Base-by-base conservation (phyloP, 2,113 vertebrate genomes). In the Forbesichthys papilliferus region DNA sequence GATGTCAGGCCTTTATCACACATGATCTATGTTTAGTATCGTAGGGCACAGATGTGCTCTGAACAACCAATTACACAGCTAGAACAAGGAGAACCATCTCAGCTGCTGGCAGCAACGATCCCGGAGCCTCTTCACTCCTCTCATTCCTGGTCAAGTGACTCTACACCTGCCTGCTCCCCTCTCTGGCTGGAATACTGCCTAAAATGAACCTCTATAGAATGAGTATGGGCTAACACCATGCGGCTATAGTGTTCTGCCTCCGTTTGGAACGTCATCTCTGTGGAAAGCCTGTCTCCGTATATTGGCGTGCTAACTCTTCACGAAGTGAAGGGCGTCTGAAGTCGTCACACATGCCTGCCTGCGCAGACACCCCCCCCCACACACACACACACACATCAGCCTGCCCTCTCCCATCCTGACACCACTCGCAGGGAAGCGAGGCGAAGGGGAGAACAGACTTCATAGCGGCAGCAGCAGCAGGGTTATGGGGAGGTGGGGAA, bases 1-100 rank as follows among this genome's bases (percentile, higher is more conserved):
- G 85, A 73, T 78, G 82, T 82, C 74, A 81, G 71, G 83, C 79
- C 71, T 81, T 71, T 64, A 75, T 75, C 82, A 85, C 81, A 79
- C 78, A 86, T 84, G 78, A 81, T 78, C 68, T 74, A 67, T 83
- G 54, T 47, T 47, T 71, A 71, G 61, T 48, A 68, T 75, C 9
- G n/a, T 14, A 9, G 69, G 79, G 73, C 77, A 83, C 76, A 51
- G 18, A 75, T 85, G 70, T 57, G 66, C 73, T 74, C 60, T 74
- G 58, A 73, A 66, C 59, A 59, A 65, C 64, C 53, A 77, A 86
- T 77, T 78, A 81, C 64, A 83, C 58, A 68, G 58, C 66, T 18
- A 27, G 69, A 85, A 58, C 46, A 74, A 64, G 53, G 77, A 36
- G 67, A 60, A 67, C 52, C 12, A 69, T 62, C 75, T 66, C 68